Evolutionary conservation across 2,113 vertebrate genomes (phyloP), one percentile per base, ranked within the genome.

Genomic region (Aspiorhynchus laticeps): DNA sequence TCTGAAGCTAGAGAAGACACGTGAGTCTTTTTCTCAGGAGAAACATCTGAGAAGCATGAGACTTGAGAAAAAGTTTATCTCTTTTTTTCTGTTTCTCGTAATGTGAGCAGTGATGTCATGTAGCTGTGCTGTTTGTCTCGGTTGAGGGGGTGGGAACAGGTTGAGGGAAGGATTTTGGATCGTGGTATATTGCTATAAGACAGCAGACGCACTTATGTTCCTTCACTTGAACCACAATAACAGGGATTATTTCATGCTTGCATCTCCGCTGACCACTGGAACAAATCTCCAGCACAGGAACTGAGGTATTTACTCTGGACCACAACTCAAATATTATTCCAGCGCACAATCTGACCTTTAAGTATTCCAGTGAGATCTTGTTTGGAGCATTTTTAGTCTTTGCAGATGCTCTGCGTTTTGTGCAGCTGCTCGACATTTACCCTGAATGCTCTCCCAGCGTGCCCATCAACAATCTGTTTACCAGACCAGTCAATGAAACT

Each of bases 131-230:
- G 69, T 31, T 85, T 59, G 67, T 86, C 79, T 87, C 89, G 28
- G 11, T 31, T 65, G 79, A 91, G 91, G 91, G 91, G 93, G 92
- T 75, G 80, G 89, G 91, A 89, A 82, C 88, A 91, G 91, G 89
- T 91, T 88, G 92, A 83, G 90, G 90, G 91, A 84, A 88, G 89
- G 90, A 78, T 88, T 77, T 0, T 71, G 63, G 48, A 87, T 51
- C 67, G 77, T 84, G 9, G 12, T 83, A 83, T 88, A 78, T 75
- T 78, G 81, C 86, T 94, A 94, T 92, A 94, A 93, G 88, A 84
- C 48, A 77, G 38, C 63, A 86, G 75, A 87, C 51, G 81, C 77
- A 77, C 87, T 91, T 84, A 88, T 56, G 80, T 89, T 91, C 86
- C 87, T 86, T 90, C 86, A 85, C 43, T 91, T 73, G 86, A 77